Evolutionary conservation across 2,113 vertebrate species (phyloP), one percentile per base, ranked within the genome.

Genomic region (Laticauda colubrina): DNA sequence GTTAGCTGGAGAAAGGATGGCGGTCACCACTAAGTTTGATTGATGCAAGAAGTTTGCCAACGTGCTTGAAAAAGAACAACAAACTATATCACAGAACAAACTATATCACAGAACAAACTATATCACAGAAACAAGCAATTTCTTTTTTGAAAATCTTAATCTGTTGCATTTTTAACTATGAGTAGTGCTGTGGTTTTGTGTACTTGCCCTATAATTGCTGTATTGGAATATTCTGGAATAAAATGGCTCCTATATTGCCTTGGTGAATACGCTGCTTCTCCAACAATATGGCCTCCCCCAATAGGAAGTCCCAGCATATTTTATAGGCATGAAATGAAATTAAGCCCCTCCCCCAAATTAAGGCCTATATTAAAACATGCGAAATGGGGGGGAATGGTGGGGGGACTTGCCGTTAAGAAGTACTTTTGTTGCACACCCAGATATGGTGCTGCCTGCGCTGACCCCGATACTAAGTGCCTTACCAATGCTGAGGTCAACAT

Each of bases 211-310:
- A 92, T 39, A 90, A 89, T 26, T 94, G 85, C 94, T 94, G 93
- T 9, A 11, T 61, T 64, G 94, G 97, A 97, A 97, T 92, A 64
- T 97, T 97, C 97, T 93, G 97, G 97, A 97, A 97, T 0, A 18
- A 97, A 97, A 97, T 0, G 7, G 92, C 48, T 39, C 57, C 57
- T 29, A 96, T 43, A 43, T 93, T 95, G 91, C 57, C 92, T 29
- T 1, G 1, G 91, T 92, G 10, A 64, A 53, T 39, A 39, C 34
- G 34, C 34, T 39, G 34, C 1, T 39, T 39, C 34, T 39, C 34
- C 34, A 39, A 39, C 34, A 39, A 39, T 39, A 39, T 1, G 34
- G 34, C 34, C 34, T 39, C 34, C 34, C 34, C 34, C 34, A 39
- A 39, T 39, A 39, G 34, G 34, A 39, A 39, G 34, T 39, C 34